Evolutionary conservation across 37 sponge, comb jelly and placozoan species (phyloP).

Genomic region (Chondrosia reniformis): DNA sequence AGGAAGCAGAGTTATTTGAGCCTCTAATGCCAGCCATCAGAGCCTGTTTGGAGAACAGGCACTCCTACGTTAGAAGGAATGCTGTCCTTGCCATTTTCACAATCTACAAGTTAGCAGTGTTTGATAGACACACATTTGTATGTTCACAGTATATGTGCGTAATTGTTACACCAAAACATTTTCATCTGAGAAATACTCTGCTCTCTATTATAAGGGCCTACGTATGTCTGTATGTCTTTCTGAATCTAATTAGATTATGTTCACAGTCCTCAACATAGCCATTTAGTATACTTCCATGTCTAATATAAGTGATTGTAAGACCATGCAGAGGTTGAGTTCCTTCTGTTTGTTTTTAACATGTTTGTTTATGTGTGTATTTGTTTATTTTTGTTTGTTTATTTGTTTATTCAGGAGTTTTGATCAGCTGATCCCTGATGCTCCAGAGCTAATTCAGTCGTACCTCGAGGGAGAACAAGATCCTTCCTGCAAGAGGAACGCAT

Average conservation of each 20-base stretch:
- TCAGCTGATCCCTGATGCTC: constrained; percentile 94
- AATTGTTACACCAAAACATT: neutral
- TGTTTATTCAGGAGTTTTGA: constrained; percentile 73
- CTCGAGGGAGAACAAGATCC: constrained; percentile 96
- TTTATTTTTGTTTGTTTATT: neutral
- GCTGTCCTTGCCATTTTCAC: constrained; percentile 99
- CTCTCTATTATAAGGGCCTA: no score
- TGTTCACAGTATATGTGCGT: neutral
- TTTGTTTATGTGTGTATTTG: neutral
- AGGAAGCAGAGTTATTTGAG: constrained; percentile 96
- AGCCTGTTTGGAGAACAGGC: constrained; percentile 92
- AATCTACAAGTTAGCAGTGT: constrained; percentile 81
- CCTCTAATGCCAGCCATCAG: constrained; percentile 99
- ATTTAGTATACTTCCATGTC: no score
- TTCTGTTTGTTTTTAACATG: neutral
- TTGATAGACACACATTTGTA: neutral
- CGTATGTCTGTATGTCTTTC: no score
- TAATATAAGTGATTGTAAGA: no score
- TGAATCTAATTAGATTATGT: no score
- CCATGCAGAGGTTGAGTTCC: no score
- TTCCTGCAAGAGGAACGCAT: constrained; percentile 98
- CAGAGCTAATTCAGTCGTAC: constrained; percentile 92
- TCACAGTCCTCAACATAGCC: no score
- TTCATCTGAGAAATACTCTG: no score
- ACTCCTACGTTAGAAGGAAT: constrained; percentile 97